A percentile compares a stretch with the other conserved stretches of the same genome.
phyloP scores from a whole-genome alignment of 2,113 vertebrate genomes.

The Hemiprocne comata region DNA sequence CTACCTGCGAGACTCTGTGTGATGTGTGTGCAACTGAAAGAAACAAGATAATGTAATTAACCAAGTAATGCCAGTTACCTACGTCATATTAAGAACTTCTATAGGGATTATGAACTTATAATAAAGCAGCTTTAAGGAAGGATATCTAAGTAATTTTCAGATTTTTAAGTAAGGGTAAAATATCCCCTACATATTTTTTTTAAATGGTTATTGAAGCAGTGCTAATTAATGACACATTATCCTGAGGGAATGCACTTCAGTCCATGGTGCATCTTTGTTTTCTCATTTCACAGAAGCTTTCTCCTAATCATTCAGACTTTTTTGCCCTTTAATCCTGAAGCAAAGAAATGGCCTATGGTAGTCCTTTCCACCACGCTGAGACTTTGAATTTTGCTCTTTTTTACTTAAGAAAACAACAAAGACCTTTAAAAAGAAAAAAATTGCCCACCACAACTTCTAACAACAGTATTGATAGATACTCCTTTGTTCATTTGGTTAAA shows the following conservation, averaged over 20 bases:
- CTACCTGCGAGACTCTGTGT: not conserved
- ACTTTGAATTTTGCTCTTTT: not conserved
- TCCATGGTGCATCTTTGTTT: not conserved
- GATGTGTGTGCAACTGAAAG: not conserved
- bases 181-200: not conserved
- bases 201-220: not conserved
- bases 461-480: accelerated
- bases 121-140: not conserved
- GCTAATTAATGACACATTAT: not conserved
- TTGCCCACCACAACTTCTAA: not conserved
- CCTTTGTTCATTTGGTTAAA: not conserved
- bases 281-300: not conserved
- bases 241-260: not conserved
- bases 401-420: not conserved
- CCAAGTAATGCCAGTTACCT: not conserved
- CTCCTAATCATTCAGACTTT: not conserved
- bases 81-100: not conserved
- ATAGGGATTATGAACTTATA: not conserved
- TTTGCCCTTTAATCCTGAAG: not conserved
- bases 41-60: not conserved
- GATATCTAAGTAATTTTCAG: not conserved
- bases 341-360: not conserved
- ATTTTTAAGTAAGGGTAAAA: not conserved
- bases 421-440: not conserved
- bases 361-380: not conserved